Percentiles rank a stretch among this genome's conserved stretches.
Evolutionary conservation across 2,888 invertebrate species (phyloP).

Genomic region (Pinctada fucata): DNA sequence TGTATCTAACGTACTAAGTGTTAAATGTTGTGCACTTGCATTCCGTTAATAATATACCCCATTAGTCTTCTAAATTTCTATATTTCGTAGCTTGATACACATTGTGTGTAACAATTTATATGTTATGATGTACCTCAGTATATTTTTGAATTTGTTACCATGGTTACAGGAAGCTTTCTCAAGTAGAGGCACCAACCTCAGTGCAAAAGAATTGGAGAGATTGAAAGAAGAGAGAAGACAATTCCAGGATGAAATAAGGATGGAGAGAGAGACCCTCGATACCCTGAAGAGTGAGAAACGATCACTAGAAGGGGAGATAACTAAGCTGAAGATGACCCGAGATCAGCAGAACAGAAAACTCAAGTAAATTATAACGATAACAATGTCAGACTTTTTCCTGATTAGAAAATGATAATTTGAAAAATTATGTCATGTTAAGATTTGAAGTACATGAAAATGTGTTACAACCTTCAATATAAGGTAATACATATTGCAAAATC

Average conservation of each 20-base stretch:
- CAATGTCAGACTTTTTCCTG: too few species aligned
- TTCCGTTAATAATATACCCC: too few species aligned
- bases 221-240: slow-evolving; percentile 69
- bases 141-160: too few species aligned
- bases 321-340: slow-evolving; percentile 64
- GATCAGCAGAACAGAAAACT: slow-evolving; percentile 66
- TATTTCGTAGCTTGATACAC: too few species aligned
- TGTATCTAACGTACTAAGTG: too few species aligned
- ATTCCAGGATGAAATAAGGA: slow-evolving; percentile 60
- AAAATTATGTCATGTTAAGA: too few species aligned
- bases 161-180: slow-evolving; percentile 63
- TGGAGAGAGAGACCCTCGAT: slow-evolving; percentile 65
- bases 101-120: too few species aligned
- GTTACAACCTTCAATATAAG: not conserved
- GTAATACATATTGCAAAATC: not conserved
- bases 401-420: too few species aligned
- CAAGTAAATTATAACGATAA: too few species aligned
- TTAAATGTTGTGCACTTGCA: too few species aligned
- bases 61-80: too few species aligned
- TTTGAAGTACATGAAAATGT: not conserved
- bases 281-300: slow-evolving; percentile 63
- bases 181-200: slow-evolving; percentile 49
- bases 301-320: slow-evolving; percentile 66
- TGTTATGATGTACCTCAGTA: too few species aligned
- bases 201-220: slow-evolving; percentile 65